Evolutionary conservation across 2,113 vertebrate species (phyloP), one percentile per base, ranked within the genome.

Genomic region (Melierax canorus): DNA sequence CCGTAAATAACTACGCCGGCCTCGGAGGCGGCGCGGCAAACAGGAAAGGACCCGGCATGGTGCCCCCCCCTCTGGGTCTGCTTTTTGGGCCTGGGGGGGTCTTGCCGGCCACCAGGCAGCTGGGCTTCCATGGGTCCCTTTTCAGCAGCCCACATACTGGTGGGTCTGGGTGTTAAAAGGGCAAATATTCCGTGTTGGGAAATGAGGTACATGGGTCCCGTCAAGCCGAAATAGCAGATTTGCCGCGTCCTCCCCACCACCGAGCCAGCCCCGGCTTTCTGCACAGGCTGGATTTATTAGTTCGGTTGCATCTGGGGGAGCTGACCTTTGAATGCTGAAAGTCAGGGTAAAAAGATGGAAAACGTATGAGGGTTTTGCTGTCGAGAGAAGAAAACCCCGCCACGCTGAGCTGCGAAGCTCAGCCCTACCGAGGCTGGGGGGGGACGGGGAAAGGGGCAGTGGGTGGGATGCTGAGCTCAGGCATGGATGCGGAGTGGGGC

Each of bases 331-430:
- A 34, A 46, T 10, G 8, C 45, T 4, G 36, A 2, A 51, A 84
- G 55, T 14, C 1, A 2, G 81, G 64, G 12, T 26, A 18, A 36
- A 22, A 62, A 30, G 3, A 30, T 2, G 50, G 63, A 16, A 23
- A n/a, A 22, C 0, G 22, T 20, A 14, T 58, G 21, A 8, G 1
- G 8, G 18, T 27, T 23, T 45, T 17, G 46, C 26, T 46, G 41
- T 3, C 3, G 43, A 19, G 50, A 53, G 55, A 24, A 45, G 53
- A 45, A 34, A 58, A 5, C 10, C 38, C 12, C 2, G 1, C 16
- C 27, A 3, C 1, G 2, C 6, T 0, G 0, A 1, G 39, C 46
- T 38, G 36, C 1, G 16, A 12, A 8, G 13, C 4, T 62, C 22
- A 20, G 27, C 6, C 18, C 8, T 41, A 10, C 22, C 22, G 6